Evolutionary conservation across 2,888 invertebrate genomes (phyloP).

Genomic region (Tribolium freemani): DNA sequence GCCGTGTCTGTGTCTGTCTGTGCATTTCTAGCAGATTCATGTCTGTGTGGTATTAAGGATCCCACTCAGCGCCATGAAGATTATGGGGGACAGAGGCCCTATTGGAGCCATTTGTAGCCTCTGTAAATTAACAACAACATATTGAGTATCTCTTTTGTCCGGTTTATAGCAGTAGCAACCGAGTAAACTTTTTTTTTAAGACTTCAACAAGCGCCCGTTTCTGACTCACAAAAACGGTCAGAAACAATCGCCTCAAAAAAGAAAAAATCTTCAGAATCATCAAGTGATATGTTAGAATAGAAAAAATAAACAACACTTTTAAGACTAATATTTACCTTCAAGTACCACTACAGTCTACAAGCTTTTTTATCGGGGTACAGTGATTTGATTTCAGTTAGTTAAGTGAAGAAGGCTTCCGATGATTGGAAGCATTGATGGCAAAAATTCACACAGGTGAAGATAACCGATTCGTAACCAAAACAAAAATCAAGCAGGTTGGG

Average conservation of each 20-base stretch:
- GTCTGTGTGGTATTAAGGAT: conserved; percentile 55
- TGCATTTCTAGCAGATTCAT: conserved; percentile 53
- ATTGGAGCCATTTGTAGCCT: conserved; percentile 63
- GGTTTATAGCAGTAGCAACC: conserved; percentile 36
- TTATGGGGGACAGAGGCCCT: conserved; percentile 54
- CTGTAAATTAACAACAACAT: conserved; percentile 68
- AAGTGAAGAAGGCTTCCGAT: conserved; percentile 7
- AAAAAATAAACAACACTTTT: conserved; percentile 27
- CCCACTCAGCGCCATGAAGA: conserved; percentile 60
- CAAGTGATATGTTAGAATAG: conserved; percentile 1
- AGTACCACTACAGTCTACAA: conserved; percentile 24
- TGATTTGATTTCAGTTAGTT: conserved; percentile 16
- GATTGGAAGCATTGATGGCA: background rate
- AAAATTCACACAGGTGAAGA: background rate
- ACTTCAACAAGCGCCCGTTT: conserved; percentile 1
- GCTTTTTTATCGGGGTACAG: conserved; percentile 12
- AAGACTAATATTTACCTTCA: conserved; percentile 26
- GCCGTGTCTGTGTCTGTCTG: conserved; percentile 38
- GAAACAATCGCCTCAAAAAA: background rate
- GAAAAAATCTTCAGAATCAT: conserved; percentile 11
- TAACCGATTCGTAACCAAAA: background rate
- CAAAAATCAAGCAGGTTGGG: background rate
- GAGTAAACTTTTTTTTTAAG: conserved; percentile 39
- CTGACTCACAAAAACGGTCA: background rate
- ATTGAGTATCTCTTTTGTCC: conserved; percentile 64